phyloP scores from a whole-genome alignment of 2,888 invertebrate genomes.

The Eupeodes luniger region DNA sequence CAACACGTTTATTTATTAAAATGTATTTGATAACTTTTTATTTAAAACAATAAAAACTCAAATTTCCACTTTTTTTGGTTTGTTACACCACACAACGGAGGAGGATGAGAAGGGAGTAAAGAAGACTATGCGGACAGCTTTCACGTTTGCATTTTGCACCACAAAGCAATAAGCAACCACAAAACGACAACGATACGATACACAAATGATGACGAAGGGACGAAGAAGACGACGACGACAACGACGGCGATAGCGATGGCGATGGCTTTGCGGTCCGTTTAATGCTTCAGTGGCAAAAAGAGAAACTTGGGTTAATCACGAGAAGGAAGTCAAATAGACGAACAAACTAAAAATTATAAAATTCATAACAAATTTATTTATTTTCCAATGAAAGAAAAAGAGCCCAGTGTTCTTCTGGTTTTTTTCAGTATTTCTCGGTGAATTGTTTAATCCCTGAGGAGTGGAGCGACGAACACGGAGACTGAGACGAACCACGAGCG shows the following conservation, averaged over 20 bases:
- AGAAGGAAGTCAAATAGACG: conserved; percentile 55
- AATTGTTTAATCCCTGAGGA: conserved; percentile 5
- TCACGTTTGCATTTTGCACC: conserved; percentile 74
- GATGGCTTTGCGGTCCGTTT: conserved; percentile 6
- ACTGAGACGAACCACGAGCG: neutral
- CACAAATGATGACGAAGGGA: conserved; percentile 43
- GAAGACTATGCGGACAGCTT: conserved; percentile 39
- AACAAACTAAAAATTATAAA: conserved; percentile 59
- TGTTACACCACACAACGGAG: conserved; percentile 56
- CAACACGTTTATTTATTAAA: neutral
- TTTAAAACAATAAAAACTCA: conserved; percentile 64
- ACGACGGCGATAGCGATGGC: neutral
- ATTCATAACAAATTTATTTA: conserved; percentile 62
- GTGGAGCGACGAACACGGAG: no score
- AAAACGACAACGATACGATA: conserved; percentile 29
- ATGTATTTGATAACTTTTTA: conserved; percentile 43
- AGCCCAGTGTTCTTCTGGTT: neutral
- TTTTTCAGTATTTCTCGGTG: conserved; percentile 19
- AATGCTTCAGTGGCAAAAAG: conserved; percentile 49
- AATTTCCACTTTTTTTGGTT: conserved; percentile 45
- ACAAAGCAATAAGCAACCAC: conserved; percentile 45
- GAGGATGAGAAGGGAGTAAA: neutral
- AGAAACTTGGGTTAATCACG: conserved; percentile 70
- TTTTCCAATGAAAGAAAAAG: conserved; percentile 39
- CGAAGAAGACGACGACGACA: neutral